These are phyloP conservation scores for Drosophila nikananu DNA, from an alignment of 1,140 invertebrate genomes.

Conservation along the genomic window DNA sequence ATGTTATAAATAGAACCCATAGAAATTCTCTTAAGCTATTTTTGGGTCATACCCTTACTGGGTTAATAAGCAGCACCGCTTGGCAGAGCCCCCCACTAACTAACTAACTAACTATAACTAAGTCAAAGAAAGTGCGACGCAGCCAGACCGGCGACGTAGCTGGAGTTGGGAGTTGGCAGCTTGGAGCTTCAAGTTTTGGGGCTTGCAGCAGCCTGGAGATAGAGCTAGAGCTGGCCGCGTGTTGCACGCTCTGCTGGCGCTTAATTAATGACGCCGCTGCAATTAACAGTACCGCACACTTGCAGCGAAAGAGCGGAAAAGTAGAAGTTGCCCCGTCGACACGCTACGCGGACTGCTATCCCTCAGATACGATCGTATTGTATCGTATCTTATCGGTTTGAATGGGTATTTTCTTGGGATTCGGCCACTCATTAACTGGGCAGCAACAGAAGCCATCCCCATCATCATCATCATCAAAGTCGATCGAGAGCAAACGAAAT, in stretches of 20 bases:
- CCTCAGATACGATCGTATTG: neutral
- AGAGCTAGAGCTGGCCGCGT: constrained; percentile 39
- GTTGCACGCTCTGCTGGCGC: constrained; percentile 75
- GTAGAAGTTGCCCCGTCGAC: constrained; percentile 47
- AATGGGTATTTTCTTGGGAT: neutral
- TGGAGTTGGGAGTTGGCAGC: neutral
- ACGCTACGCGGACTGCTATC: constrained; percentile 22
- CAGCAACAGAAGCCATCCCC: neutral
- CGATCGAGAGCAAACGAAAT: constrained; percentile 30
- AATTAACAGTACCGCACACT: constrained; percentile 67
- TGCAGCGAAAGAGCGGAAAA: constrained; percentile 49
- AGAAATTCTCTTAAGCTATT: neutral
- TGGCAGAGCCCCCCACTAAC: constrained; percentile 2
- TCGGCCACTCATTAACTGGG: constrained; percentile 40
- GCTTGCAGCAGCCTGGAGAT: neutral
- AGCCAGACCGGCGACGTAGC: constrained; percentile 16
- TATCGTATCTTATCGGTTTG: neutral
- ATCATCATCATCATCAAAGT: neutral
- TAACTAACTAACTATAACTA: constrained; percentile 53
- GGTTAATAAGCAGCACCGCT: constrained; percentile 10
- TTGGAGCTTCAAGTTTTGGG: neutral
- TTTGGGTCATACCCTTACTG: constrained; percentile 10
- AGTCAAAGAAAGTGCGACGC: constrained; percentile 74
- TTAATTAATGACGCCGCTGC: constrained; percentile 75
- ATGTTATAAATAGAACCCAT: neutral